Conservation (phyloP, 2,797 vertebrate species). For the Melanotaenia boesemani region DNA sequence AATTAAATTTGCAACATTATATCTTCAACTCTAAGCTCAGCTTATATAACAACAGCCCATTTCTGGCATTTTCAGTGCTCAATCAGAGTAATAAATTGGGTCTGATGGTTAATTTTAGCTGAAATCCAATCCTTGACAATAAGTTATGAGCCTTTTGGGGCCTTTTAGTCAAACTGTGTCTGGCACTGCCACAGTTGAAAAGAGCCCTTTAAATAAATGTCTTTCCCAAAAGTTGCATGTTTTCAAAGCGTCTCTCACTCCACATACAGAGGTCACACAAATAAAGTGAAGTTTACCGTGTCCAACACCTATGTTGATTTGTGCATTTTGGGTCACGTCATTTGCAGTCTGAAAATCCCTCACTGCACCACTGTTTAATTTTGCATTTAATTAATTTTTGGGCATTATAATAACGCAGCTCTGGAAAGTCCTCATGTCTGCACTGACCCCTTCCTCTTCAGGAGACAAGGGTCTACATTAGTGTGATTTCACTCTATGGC, state of each 20-base stretch:
- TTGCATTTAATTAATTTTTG: constrained; percentile 37
- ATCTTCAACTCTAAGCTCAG: constrained; percentile 63
- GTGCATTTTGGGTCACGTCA: constrained; percentile 38
- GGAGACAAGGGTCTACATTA: constrained; percentile 53
- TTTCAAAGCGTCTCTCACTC: constrained; percentile 65
- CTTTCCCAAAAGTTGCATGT: constrained; percentile 66
- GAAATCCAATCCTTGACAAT: constrained; percentile 93
- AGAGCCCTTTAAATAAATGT: constrained; percentile 68
- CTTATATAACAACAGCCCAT: constrained; percentile 65
- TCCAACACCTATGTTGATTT: constrained; percentile 58
- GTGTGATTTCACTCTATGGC: constrained; percentile 64
- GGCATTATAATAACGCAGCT: constrained; percentile 26
- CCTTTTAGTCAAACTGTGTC: constrained; percentile 79
- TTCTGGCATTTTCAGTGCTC: constrained; percentile 87
- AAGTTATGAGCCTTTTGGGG: constrained; percentile 92
- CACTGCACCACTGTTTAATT: constrained; percentile 29
- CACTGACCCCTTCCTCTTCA: constrained; percentile 1
- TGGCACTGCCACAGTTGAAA: constrained; percentile 78
- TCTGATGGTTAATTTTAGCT: constrained; percentile 95
- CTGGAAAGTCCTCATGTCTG: constrained; percentile 36
- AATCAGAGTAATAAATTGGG: constrained; percentile 92
- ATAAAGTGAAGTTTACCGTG: constrained; percentile 65
- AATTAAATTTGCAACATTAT: constrained; percentile 78
- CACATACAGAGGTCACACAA: constrained; percentile 55
- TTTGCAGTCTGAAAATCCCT: constrained; percentile 13